Base-by-base conservation (phyloP, 1,140 invertebrate genomes). In the Oedothorax gibbosus region DNA sequence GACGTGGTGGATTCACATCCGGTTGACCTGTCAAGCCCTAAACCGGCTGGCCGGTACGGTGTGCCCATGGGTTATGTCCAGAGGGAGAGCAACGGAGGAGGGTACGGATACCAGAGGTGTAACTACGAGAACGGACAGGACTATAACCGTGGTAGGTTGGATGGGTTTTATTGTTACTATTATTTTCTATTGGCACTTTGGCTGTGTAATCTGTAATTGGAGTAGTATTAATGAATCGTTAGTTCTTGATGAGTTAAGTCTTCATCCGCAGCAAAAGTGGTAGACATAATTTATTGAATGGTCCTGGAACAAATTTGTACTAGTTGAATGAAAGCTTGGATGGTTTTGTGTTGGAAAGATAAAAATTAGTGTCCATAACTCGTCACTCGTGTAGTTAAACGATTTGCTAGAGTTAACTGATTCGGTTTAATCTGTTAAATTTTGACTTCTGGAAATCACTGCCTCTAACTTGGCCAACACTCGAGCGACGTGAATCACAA, bases 21-120 rank as follows among this genome's bases (percentile, higher is more conserved):
- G 60, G 83, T 85, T 54, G 83, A 85, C 68, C 66, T 85, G 57
- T 85, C 83, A 18, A 85, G 83, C 54, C 83, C 75, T 50, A 85
- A 78, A 51, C 76, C 83, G 21, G 53, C n/a, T 15, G 57, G 57
- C 14, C 57, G 83, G 18, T 85, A 35, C 79, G 81, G 81, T 56
- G 76, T 62, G 20, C 71, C 20, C 10, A 84, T 84, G 71, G 72
- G 81, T 15, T 82, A 66, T 14, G 35, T 76, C 3, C 12, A 51
- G 9, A 20, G 64, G 15, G 60, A 76, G 5, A 75, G 68, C 10
- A 68, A n/a, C 15, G 64, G 64, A 57, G 62, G 51, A 20, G 66
- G 66, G 66, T 49, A 50, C 5, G 62, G 62, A 2, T 84, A 56
- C 20, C 66, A 68, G 51, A 60, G 72, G 2, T 7, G 51, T 54